phyloP scores from a whole-genome alignment of 2,113 vertebrate genomes.

The Melanotaenia duboulayi region DNA sequence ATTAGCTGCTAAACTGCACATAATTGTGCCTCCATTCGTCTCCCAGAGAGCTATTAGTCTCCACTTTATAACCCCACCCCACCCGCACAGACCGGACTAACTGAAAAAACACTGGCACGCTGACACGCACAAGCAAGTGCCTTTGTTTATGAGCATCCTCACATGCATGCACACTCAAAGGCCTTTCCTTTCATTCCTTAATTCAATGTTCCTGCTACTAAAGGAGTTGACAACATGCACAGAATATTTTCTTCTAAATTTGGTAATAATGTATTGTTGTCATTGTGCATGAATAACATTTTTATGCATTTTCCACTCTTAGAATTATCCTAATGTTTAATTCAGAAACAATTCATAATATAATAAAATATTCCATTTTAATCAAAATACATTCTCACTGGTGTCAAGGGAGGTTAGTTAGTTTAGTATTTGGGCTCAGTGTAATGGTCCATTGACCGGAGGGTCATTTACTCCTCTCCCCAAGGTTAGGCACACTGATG shows the following conservation, averaged over 20 bases:
- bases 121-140: constrained; percentile 22
- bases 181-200: constrained; percentile 1
- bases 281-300: not conserved
- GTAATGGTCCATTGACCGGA: constrained; percentile 74
- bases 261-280: not conserved
- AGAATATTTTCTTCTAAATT: not conserved
- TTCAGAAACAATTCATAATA: constrained; percentile 11
- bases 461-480: constrained; percentile 70
- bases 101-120: constrained; percentile 45
- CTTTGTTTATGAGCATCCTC: constrained; percentile 28
- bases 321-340: not conserved
- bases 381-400: constrained; percentile 28
- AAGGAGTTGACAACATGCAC: not conserved
- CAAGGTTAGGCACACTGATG: constrained; percentile 70
- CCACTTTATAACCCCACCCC: constrained; percentile 83
- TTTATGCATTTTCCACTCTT: constrained; percentile 1
- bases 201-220: constrained; percentile 6
- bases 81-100: constrained; percentile 47
- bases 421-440: constrained; percentile 62
- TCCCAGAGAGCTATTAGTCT: constrained; percentile 92
- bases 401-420: constrained; percentile 66
- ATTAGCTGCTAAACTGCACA: constrained; percentile 94
- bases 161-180: not conserved
- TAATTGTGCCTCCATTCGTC: constrained; percentile 93
- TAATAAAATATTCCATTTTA: constrained; percentile 31